These are phyloP conservation scores for Tenebrio molitor DNA, from an alignment of 1,140 invertebrate genomes.

Conservation along the genomic window DNA sequence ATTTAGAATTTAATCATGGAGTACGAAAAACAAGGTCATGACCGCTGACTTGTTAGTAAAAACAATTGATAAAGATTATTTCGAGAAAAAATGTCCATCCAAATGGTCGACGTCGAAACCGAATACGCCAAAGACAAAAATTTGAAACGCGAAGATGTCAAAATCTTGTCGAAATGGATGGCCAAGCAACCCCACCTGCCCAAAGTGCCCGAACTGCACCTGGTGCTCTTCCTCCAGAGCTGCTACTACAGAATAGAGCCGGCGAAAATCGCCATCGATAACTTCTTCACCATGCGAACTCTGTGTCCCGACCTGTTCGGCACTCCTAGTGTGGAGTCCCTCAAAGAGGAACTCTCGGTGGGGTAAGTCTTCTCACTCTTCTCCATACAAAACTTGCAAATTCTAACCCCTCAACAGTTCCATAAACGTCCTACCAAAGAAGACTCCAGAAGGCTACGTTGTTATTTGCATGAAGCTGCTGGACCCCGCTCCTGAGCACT, in stretches of 20 bases:
- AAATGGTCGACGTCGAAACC: neutral
- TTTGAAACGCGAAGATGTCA: constrained; percentile 48
- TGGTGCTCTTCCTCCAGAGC: constrained; percentile 70
- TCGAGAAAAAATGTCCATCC: constrained; percentile 57
- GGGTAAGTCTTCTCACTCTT: no score
- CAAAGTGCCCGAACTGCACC: constrained; percentile 30
- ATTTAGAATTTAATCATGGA: no score
- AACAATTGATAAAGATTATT: no score
- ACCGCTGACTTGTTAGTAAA: no score
- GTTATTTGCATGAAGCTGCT: constrained; percentile 70
- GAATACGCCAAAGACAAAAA: constrained; percentile 43
- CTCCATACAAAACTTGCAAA: no score
- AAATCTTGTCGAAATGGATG: constrained; percentile 39
- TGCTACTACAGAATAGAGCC: constrained; percentile 73
- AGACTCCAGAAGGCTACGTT: constrained; percentile 71
- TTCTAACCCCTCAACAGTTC: no score
- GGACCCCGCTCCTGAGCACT: constrained; percentile 72
- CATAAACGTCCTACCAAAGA: constrained; percentile 65
- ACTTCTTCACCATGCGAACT: constrained; percentile 73
- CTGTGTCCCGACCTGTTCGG: constrained; percentile 72
- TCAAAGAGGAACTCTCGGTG: constrained; percentile 65
- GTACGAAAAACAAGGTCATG: no score
- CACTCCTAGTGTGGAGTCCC: constrained; percentile 63
- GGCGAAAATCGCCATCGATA: constrained; percentile 74
- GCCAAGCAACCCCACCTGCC: constrained; percentile 50